phyloP scores from a whole-genome alignment of 2,113 vertebrate species.

The Barbus barbus region DNA sequence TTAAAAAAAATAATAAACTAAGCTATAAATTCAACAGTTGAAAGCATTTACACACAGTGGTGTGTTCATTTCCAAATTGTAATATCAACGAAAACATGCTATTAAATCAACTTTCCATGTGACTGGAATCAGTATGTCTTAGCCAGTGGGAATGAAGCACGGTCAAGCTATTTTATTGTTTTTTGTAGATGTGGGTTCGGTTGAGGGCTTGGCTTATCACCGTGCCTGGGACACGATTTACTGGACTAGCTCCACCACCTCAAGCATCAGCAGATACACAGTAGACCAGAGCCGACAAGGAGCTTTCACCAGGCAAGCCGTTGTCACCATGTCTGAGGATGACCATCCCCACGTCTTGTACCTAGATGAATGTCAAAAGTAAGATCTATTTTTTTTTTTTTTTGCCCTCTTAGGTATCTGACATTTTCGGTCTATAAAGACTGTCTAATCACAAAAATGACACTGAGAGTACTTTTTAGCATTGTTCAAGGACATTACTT shows the following conservation, averaged over 20 bases:
- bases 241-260: slow-evolving; percentile 96
- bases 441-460: neutral
- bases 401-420: neutral
- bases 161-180: neutral
- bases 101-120: neutral
- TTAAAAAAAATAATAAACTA: too few species aligned
- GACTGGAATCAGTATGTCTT: too few species aligned
- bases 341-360: slow-evolving; percentile 93
- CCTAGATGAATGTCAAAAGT: slow-evolving; percentile 92
- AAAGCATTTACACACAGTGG: too few species aligned
- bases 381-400: slow-evolving; percentile 53
- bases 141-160: too few species aligned
- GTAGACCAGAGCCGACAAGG: slow-evolving; percentile 83
- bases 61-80: too few species aligned
- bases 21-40: too few species aligned
- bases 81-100: neutral
- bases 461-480: neutral
- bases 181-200: slow-evolving; percentile 90
- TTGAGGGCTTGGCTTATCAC: slow-evolving; percentile 95
- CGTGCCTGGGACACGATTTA: slow-evolving; percentile 93
- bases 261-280: slow-evolving; percentile 90
- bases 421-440: neutral
- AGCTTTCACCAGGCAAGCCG: slow-evolving; percentile 83
- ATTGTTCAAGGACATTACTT: neutral
- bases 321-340: slow-evolving; percentile 92